These are phyloP conservation scores for Pristionchus japonicus DNA, from an alignment of 2,888 invertebrate species.

Conservation along the genomic window DNA sequence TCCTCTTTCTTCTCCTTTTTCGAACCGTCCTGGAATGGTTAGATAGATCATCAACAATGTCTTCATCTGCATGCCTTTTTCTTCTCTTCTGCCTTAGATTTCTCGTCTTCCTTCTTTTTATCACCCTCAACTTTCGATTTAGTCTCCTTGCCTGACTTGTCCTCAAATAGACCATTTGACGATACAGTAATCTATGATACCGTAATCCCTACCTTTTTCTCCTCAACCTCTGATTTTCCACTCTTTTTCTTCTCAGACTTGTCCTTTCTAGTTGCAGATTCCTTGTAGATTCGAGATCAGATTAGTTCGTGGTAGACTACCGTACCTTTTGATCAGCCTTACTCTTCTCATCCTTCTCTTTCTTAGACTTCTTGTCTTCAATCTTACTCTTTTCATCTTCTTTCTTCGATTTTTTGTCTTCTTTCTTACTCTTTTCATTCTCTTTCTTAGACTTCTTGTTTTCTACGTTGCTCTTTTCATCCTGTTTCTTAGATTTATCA, in stretches of 20 bases:
- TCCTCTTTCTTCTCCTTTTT: conserved; percentile 12
- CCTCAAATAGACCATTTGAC: not conserved
- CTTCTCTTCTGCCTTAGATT: not conserved
- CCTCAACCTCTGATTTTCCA: not conserved
- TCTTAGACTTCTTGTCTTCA: not conserved
- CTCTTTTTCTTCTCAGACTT: conserved; percentile 24
- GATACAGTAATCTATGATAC: not conserved
- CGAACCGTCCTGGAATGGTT: not conserved
- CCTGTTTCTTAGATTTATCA: not conserved
- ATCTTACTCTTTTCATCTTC: not conserved
- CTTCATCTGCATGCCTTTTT: not conserved
- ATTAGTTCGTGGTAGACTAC: not conserved
- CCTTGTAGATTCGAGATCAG: not conserved
- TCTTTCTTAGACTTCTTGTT: not conserved
- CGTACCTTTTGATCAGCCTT: not conserved
- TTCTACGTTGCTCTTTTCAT: not conserved
- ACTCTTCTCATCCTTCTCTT: conserved; percentile 26
- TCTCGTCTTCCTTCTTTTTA: not conserved
- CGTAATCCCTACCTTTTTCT: not conserved
- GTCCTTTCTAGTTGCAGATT: not conserved
- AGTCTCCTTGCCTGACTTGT: not conserved
- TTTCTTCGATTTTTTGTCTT: not conserved
- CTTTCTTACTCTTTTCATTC: not conserved
- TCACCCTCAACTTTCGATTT: not conserved
- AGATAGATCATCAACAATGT: not conserved